Base-by-base conservation (phyloP, 30 jellyfish, hydroid and myxozoan species). In the Turritopsis dohrnii region DNA sequence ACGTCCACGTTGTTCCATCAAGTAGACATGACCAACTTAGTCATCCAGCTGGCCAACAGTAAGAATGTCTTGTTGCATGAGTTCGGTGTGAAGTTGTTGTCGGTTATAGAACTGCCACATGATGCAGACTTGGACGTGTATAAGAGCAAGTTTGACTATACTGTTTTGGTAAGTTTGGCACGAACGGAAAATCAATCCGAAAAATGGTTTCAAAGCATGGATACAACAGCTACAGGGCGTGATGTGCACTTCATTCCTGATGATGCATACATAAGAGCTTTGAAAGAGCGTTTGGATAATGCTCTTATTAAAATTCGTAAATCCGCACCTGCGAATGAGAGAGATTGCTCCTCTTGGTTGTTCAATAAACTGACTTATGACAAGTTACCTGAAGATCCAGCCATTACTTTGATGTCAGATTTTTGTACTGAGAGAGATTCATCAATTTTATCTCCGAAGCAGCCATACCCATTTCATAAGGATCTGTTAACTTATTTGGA, bases 141-240 rank as follows among this genome's bases (percentile, higher is more conserved):
- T 27, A 31, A 31, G 26, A 80, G 65, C 52, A 80, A 80, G 65
- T 80, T 81, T 71, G 77, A 71, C 65, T 52, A 53, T 41, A 71
- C 52, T 25, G 28, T 52, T 24, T 80, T 80, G 77, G n/a, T 80
- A 13, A 84, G 87, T 71, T 80, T 80, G 65, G 87, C 87, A 18
- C 52, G 87, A 53, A 24, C 53, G 16, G 7, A 53, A 52, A 81
- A 80, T 25, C 13, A 29, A 13, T n/a, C 54, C 81, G 29, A 24
- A 0, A 80, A 53, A 8, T 80, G 87, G 87, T 80, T 80, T 80
- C 65, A 24, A 30, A 19, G 30, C 60, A 41, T 41, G 60, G 13
- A 13, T 13, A 41, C 13, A 41, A 13, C 5, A 3, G 13, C 60
- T 3, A 41, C 60, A 17, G 23, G 31, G 18, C 52, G 60, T 72